Conservation (phyloP, 2,113 vertebrate genomes). For the Gymnarchus niloticus region DNA sequence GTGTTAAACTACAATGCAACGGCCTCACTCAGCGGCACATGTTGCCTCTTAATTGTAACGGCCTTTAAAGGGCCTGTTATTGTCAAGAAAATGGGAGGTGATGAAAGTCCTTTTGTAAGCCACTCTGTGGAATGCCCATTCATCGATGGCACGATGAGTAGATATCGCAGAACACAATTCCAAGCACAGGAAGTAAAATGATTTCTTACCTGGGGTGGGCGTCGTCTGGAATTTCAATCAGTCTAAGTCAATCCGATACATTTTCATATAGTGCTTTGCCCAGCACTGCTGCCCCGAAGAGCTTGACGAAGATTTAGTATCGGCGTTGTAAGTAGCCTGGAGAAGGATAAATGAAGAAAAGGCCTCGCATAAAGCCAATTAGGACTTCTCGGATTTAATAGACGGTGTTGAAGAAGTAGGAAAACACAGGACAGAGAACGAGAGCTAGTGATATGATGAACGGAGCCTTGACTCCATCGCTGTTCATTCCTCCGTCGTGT, state of each 20-base stretch:
- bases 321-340: neutral
- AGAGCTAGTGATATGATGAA: too few species aligned
- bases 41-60: neutral
- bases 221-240: neutral
- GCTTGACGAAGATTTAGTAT: too few species aligned
- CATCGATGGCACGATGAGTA: neutral
- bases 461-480: constrained; percentile 15
- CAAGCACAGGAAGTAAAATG: too few species aligned
- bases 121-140: neutral
- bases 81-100: neutral
- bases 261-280: neutral
- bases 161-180: neutral
- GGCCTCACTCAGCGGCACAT: too few species aligned
- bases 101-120: neutral
- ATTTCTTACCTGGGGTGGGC: neutral
- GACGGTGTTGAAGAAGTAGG: too few species aligned
- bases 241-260: neutral
- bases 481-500: neutral
- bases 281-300: neutral
- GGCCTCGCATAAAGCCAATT: too few species aligned
- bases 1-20: neutral
- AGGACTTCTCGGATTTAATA: too few species aligned
- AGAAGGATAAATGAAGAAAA: neutral
- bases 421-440: too few species aligned
- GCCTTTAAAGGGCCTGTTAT: constrained; percentile 7